A percentile compares a stretch with the other conserved stretches of the same genome.
Evolutionary conservation across 2,888 invertebrate genomes (phyloP).

Genomic region (Catocala sponsa): DNA sequence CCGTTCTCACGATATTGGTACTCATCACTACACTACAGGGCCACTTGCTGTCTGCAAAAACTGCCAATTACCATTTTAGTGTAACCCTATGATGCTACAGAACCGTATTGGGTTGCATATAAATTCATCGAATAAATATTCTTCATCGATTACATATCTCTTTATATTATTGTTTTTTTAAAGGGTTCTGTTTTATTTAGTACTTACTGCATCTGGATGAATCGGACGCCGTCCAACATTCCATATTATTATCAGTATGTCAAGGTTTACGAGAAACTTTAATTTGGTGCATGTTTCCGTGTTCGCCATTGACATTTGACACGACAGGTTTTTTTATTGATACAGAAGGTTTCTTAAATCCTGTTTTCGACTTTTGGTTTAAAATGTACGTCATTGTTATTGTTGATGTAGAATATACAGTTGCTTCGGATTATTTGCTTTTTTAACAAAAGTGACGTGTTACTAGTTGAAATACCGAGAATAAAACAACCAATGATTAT

Average conservation of each 20-base stretch:
- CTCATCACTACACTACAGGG: too few relatives aligned
- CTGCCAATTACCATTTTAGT: too few relatives aligned
- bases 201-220: conserved; percentile 18
- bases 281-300: conserved; percentile 25
- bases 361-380: conserved; percentile 34
- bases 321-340: conserved; percentile 25
- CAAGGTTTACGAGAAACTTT: conserved; percentile 45
- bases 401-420: neutral
- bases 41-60: too few relatives aligned
- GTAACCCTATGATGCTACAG: too few relatives aligned
- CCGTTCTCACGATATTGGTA: too few relatives aligned
- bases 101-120: too few relatives aligned
- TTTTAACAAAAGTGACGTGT: neutral
- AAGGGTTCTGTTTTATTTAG: neutral
- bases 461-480: too few relatives aligned
- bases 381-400: conserved; percentile 15
- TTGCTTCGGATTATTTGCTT: neutral
- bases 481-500: too few relatives aligned
- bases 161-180: neutral
- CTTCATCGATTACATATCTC: too few relatives aligned
- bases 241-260: conserved; percentile 34
- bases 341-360: conserved; percentile 1
- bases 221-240: conserved; percentile 27
- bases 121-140: too few relatives aligned
- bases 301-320: conserved; percentile 54